Evolutionary conservation across 53 echinoderm and acorn worm genomes (phyloP).

Genomic region (Temnopleurus reevesii): DNA sequence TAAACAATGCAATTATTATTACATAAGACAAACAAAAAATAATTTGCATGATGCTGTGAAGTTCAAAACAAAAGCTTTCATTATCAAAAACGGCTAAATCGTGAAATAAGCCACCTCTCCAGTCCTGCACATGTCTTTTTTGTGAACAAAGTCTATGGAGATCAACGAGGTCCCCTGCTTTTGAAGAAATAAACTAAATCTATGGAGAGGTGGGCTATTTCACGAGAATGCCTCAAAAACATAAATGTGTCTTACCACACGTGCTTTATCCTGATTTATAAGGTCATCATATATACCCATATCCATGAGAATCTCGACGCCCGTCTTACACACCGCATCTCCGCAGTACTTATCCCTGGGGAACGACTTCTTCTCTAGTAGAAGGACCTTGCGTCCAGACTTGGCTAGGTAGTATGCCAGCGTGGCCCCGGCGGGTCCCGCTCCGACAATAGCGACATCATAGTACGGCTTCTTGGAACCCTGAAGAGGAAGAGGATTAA

Average conservation of each 20-base stretch:
- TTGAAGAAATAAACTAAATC: no score
- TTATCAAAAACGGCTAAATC: no score
- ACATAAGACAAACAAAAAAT: no score
- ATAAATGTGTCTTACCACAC: conserved; percentile 24
- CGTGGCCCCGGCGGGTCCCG: conserved; percentile 56
- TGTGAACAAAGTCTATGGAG: no score
- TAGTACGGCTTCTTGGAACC: conserved; percentile 45
- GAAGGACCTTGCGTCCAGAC: conserved; percentile 49
- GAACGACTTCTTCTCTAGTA: conserved; percentile 59
- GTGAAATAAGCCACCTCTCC: no score
- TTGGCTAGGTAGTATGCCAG: conserved; percentile 64
- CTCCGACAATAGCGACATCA: conserved; percentile 55
- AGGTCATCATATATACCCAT: conserved; percentile 62
- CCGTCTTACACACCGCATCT: conserved; percentile 62
- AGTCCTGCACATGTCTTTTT: no score
- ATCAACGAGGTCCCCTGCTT: no score
- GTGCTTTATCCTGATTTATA: conserved; percentile 53
- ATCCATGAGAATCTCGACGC: conserved; percentile 53
- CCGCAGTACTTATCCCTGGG: conserved; percentile 60
- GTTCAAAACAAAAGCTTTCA: no score
- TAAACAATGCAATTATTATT: no score
- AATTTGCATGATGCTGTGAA: no score
- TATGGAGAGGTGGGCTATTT: no score
- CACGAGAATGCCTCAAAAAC: not conserved
- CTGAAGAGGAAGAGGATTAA: not conserved